Base-by-base conservation (phyloP, 1,140 invertebrate species). In the Zaprionus africanus region DNA sequence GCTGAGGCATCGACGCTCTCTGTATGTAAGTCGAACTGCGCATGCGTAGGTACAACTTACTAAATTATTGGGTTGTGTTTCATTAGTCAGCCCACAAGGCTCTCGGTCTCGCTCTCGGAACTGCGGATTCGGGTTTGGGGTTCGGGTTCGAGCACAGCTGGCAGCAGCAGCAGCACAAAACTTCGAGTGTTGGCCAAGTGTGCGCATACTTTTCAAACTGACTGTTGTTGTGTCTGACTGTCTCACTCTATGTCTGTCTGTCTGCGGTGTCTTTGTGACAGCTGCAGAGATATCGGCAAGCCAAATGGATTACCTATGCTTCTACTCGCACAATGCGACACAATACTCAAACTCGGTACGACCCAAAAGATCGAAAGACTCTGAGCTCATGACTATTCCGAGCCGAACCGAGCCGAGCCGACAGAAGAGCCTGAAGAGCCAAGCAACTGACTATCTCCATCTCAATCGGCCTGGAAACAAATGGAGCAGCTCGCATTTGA, bases 61-160 rank as follows among this genome's bases (percentile, higher is more conserved):
- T 88, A 88, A 88, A 88, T 88, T 88, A 90, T 88, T 88, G 84
- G 60, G 73, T 87, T 90, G 85, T 75, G 72, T 90, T 88, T 88
- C 84, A 88, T 88, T 88, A 88, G 84, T 88, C 85, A 87, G 75
- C 84, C 73, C 84, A 68, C 56, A 86, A 61, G 77, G 46, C 60
- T 34, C 15, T 54, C 5, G 11, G 15, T 15, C 26, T 28, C 15
- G 31, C 28, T 28, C 5, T 41, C 34, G 11, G 54, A 36, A 24
- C 53, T 31, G 65, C 17, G 60, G 56, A 34, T 22, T 22, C 22
- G 22, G 22, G 19, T 19, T 57, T 51, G 49, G 71, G 57, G 34
- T 41, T 51, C 26, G 43, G 41, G 41, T 58, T 57, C 53, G 66
- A 36, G 72, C 72, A 81, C 84, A 88, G 84, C 84, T 88, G 74